Evolutionary conservation across 2,888 invertebrate genomes (phyloP).

Genomic region (Aporophyla lueneburgensis): DNA sequence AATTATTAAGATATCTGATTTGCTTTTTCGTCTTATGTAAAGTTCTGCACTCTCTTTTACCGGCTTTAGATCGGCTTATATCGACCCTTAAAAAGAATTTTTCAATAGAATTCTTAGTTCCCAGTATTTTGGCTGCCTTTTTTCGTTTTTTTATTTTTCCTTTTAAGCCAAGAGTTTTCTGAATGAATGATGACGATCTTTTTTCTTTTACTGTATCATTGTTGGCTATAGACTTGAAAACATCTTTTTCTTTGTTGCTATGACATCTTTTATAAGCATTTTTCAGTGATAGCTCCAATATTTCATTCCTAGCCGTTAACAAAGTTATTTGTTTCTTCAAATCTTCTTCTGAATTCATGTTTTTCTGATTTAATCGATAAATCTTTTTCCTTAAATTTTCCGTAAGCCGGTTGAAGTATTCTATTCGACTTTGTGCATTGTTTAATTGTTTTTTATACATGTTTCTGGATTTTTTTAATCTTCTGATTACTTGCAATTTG

Average conservation of each 20-base stretch:
- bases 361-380: not conserved
- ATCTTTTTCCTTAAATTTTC: not conserved
- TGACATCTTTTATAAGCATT: not conserved
- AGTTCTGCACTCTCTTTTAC: slow-evolving; percentile 14
- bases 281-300: not conserved
- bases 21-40: slow-evolving; percentile 1
- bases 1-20: slow-evolving; percentile 9
- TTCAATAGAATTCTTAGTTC: not conserved
- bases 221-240: not conserved
- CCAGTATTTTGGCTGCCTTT: not conserved
- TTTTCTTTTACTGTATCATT: not conserved
- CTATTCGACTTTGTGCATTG: not conserved
- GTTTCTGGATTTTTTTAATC: not conserved
- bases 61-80: not conserved
- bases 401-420: not conserved
- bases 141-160: not conserved
- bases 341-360: not conserved
- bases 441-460: slow-evolving; percentile 5
- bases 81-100: not conserved
- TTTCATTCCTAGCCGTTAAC: not conserved
- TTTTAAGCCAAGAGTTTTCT: not conserved
- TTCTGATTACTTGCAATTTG: not conserved
- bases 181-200: not conserved
- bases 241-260: not conserved
- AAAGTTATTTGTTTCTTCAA: not conserved